These are phyloP conservation scores for Pipistrellus nathusii DNA, from an alignment of 2,797 vertebrate species.

Conservation along the genomic window DNA sequence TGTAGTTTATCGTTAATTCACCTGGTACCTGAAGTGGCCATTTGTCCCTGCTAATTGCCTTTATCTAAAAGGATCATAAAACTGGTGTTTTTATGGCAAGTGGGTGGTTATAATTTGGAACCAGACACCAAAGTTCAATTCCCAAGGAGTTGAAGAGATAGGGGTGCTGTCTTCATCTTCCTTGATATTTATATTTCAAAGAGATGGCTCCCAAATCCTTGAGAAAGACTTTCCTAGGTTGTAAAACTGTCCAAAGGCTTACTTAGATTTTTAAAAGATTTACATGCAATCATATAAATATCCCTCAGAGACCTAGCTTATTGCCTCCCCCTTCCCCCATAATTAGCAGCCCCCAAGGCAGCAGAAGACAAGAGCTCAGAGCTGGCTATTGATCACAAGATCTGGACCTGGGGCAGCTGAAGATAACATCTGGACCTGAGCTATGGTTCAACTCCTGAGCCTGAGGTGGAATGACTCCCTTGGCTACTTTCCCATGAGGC, in stretches of 20 bases:
- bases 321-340: no score
- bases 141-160: background rate
- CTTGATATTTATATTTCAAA: conserved; percentile 24
- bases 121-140: background rate
- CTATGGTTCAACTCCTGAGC: background rate
- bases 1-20: background rate
- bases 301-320: background rate
- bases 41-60: conserved; percentile 20
- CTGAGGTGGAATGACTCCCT: background rate
- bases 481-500: background rate
- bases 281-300: background rate
- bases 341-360: background rate
- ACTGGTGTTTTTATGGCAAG: background rate
- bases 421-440: background rate
- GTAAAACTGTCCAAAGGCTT: background rate
- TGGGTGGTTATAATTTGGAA: background rate
- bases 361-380: background rate
- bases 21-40: background rate
- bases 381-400: background rate
- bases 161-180: background rate
- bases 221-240: background rate
- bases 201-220: background rate
- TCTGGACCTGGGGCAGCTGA: background rate
- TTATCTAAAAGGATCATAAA: background rate
- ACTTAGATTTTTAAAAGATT: conserved; percentile 1